These are phyloP conservation scores for Cataglyphis livida DNA, from an alignment of 2,888 invertebrate species.

Conservation along the genomic window DNA sequence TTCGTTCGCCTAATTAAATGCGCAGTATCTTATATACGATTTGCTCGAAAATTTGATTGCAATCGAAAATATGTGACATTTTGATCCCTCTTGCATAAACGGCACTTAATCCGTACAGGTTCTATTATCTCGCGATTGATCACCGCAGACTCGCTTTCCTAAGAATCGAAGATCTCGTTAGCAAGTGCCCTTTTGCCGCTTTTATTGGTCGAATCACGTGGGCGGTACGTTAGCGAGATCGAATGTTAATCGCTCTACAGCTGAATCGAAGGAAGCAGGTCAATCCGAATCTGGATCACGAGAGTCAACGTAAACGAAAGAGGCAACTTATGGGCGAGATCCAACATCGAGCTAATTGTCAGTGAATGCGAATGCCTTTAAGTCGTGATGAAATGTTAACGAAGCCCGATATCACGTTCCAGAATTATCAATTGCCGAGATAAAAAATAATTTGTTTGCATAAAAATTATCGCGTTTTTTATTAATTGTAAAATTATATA, in stretches of 20 bases:
- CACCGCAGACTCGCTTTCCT: conserved; percentile 68
- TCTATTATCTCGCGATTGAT: conserved; percentile 13
- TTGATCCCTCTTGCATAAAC: conserved; percentile 6
- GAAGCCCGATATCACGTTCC: background rate
- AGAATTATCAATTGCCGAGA: background rate
- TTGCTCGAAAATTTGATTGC: conserved; percentile 17
- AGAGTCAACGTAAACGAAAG: conserved; percentile 16
- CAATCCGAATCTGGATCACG: conserved; percentile 68
- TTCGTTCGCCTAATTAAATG: conserved; percentile 17
- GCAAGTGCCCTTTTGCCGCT: conserved; percentile 69
- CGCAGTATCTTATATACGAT: background rate
- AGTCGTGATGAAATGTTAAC: conserved; percentile 21
- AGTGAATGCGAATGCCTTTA: background rate
- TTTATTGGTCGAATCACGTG: conserved; percentile 62
- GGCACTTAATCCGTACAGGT: background rate
- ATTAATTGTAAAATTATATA: background rate
- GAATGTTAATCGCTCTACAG: conserved; percentile 44
- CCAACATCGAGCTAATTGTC: conserved; percentile 15
- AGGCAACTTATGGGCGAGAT: background rate
- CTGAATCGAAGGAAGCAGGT: conserved; percentile 66
- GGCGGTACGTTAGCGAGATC: conserved; percentile 64
- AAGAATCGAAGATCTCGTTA: conserved; percentile 29
- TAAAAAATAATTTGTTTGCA: background rate
- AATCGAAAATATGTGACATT: conserved; percentile 38
- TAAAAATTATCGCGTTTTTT: background rate